phyloP scores from a whole-genome alignment of 30 jellyfish, hydroid and myxozoan species.

The Hydra vulgaris region DNA sequence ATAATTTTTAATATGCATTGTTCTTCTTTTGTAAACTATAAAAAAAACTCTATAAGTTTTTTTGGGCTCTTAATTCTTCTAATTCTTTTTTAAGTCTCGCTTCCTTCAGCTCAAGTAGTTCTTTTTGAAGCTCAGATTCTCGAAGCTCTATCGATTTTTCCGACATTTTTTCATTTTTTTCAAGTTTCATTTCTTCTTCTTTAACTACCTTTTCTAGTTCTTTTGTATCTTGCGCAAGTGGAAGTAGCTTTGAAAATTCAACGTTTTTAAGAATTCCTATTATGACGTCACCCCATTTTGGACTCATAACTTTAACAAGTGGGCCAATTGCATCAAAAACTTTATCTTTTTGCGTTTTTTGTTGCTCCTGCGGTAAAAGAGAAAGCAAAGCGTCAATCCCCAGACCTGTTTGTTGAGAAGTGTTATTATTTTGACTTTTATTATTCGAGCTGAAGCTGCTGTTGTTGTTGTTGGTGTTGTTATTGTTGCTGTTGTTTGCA shows the following conservation, averaged over 20 bases:
- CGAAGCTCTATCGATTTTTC: background rate
- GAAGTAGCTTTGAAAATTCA: conserved; percentile 10
- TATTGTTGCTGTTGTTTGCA: conserved; percentile 2
- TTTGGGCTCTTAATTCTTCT: conserved; percentile 2
- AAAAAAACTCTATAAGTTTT: background rate
- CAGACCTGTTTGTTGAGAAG: background rate
- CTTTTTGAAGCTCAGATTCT: conserved; percentile 2
- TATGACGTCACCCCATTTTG: conserved; percentile 31
- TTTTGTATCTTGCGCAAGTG: background rate
- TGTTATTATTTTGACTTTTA: conserved; percentile 5
- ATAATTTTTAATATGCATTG: no score
- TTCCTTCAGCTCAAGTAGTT: conserved; percentile 1
- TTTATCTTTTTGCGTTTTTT: conserved; percentile 14
- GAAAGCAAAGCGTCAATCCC: background rate
- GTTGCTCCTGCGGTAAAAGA: conserved; percentile 24
- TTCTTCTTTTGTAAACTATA: no score
- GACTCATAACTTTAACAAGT: conserved; percentile 16
- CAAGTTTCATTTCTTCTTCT: conserved; percentile 24
- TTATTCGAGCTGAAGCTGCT: background rate
- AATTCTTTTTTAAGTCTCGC: background rate
- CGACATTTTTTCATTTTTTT: background rate
- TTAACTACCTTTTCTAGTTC: conserved; percentile 12
- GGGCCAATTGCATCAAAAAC: conserved; percentile 16
- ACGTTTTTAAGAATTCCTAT: conserved; percentile 13
- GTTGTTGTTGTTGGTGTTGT: background rate